Percentiles rank a stretch among this genome's conserved stretches.
These are phyloP conservation scores for Cromileptes altivelis DNA, from an alignment of 2,113 vertebrate genomes.

Conservation along the genomic window DNA sequence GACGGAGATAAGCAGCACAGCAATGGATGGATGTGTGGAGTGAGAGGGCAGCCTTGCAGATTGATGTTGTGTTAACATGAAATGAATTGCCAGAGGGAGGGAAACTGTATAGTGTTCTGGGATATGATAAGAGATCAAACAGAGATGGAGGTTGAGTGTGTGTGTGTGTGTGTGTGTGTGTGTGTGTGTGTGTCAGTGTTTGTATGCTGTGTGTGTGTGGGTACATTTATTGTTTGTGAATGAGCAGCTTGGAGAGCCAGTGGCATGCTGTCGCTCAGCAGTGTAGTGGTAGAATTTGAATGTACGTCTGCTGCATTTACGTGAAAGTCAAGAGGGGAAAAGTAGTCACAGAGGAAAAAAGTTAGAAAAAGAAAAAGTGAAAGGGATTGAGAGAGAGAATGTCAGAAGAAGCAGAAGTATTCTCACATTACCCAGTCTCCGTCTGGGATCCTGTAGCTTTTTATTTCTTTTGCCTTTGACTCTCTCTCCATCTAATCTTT, in stretches of 20 bases:
- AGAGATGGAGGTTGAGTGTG: slow-evolving; percentile 34
- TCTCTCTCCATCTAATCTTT: slow-evolving; percentile 35
- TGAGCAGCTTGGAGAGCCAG: slow-evolving; percentile 39
- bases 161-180: slow-evolving; percentile 13
- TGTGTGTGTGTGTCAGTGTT: neutral
- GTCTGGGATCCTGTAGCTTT: slow-evolving; percentile 19
- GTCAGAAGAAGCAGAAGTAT: neutral
- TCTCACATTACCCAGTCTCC: slow-evolving; percentile 36
- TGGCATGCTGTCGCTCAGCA: neutral
- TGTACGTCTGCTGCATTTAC: neutral
- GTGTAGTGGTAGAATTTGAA: slow-evolving; percentile 9
- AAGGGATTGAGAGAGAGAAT: slow-evolving; percentile 3
- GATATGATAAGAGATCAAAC: slow-evolving; percentile 63
- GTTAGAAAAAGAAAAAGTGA: slow-evolving; percentile 1
- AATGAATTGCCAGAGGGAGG: slow-evolving; percentile 70
- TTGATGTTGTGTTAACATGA: slow-evolving; percentile 73
- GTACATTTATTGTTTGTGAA: slow-evolving; percentile 50
- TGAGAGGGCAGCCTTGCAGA: slow-evolving; percentile 60
- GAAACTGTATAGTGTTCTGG: slow-evolving; percentile 57
- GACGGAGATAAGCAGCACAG: slow-evolving; percentile 59
- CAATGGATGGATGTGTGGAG: slow-evolving; percentile 43
- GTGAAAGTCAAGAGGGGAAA: neutral
- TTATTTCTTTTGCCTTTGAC: slow-evolving; percentile 52
- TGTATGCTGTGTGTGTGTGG: slow-evolving; percentile 4
- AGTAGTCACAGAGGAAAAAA: neutral